Evolutionary conservation across 2,888 invertebrate species (phyloP), one percentile per base, ranked within the genome.

Genomic region (Lordiphosa andalusiaca): DNA sequence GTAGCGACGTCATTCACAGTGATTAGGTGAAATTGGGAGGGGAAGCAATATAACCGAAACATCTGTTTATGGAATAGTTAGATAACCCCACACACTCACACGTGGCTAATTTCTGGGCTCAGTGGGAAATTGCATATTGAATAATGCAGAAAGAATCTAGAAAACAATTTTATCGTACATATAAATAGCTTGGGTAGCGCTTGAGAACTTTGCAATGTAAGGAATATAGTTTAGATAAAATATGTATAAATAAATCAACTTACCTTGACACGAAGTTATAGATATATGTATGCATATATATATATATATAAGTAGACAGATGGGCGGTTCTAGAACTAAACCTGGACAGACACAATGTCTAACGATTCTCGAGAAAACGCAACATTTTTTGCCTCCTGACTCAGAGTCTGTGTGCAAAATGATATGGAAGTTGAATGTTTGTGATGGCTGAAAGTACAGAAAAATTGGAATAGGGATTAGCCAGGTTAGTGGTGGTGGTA

Each of bases 311-410:
- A 50, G 46, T 56, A 66, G 53, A 57, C 59, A 51, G 66, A 60
- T 61, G 70, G 63, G 62, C 68, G 75, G 60, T 54, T 44, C 19
- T 51, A 52, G 53, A 60, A 49, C 37, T 51, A 52, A 53, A 56
- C 46, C 46, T 48, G 53, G 50, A 47, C 59, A 60, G 61, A 46
- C 37, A 39, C 38, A 21, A 39, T 56, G 46, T 57, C 71, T 80
- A 84, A 58, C 74, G 84, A 53, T 73, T 84, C 57, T 80, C 74
- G 53, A 80, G 81, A 66, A 77, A 80, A 48, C 84, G 71, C 60
- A 78, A 59, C 82, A 81, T 84, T 73, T 74, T 73, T 35, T 38
- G 50, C 47, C 61, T 65, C 52, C 53, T 52, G 39, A 39, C 53
- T 54, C 55, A 38, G 39, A 49, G 48, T 44, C 53, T 21, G 37